Percentiles rank a stretch among this genome's conserved stretches.
Conservation (phyloP, 1,140 invertebrate species). For the Drosophila sucinea region DNA sequence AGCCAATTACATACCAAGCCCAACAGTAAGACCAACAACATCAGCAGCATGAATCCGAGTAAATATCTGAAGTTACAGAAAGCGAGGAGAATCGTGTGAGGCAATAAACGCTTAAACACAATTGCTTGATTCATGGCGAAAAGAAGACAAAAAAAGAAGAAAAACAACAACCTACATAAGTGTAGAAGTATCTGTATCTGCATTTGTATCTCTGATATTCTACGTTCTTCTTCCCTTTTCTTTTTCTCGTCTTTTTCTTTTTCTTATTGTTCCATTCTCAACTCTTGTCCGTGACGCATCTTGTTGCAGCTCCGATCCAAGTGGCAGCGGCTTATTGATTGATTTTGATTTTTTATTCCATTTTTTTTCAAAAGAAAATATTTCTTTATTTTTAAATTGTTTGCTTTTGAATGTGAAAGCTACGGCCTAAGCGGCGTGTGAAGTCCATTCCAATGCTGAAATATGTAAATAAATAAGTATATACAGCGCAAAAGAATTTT, state of each 20-base stretch:
- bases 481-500: constrained; percentile 46
- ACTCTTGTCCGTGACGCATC: neutral
- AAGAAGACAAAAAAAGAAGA: constrained; percentile 31
- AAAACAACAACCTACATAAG: constrained; percentile 46
- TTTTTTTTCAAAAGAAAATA: constrained; percentile 39
- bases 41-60: constrained; percentile 4
- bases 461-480: constrained; percentile 39
- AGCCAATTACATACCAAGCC: constrained; percentile 72
- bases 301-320: neutral
- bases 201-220: constrained; percentile 10
- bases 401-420: constrained; percentile 51
- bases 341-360: constrained; percentile 55
- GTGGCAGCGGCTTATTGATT: neutral
- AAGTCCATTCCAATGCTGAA: constrained; percentile 50
- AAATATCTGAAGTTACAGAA: constrained; percentile 53
- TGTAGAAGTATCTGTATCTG: constrained; percentile 40
- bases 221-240: constrained; percentile 27
- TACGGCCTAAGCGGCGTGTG: constrained; percentile 55
- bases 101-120: constrained; percentile 47
- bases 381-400: constrained; percentile 32
- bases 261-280: neutral
- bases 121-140: constrained; percentile 63
- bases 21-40: constrained; percentile 41
- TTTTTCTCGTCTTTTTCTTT: constrained; percentile 41
- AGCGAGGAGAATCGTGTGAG: constrained; percentile 27